Percentiles rank a stretch among this genome's conserved stretches.
Evolutionary conservation across 2,797 vertebrate genomes (phyloP).

Genomic region (Pangasius macronema): DNA sequence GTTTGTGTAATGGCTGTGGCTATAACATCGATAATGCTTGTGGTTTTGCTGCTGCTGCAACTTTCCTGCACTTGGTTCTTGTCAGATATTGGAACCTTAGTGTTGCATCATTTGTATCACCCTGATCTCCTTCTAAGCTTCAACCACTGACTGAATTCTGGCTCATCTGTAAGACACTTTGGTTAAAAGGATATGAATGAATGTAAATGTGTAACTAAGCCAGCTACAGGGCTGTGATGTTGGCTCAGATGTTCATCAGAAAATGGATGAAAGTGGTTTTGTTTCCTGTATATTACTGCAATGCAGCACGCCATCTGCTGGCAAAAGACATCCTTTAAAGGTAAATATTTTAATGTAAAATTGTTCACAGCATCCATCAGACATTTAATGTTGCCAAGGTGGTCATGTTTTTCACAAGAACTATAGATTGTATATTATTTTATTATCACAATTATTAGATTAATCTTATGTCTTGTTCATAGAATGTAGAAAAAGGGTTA

Average conservation of each 20-base stretch:
- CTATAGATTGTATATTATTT: background rate
- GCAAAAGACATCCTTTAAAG: background rate
- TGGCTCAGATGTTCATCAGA: conserved; percentile 10
- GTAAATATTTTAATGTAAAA: background rate
- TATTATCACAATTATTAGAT: background rate
- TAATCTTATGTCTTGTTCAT: background rate
- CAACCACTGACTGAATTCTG: background rate
- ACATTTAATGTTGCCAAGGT: background rate
- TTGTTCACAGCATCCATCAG: background rate
- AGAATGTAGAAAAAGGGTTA: background rate
- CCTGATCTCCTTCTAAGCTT: background rate
- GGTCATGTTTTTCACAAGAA: background rate
- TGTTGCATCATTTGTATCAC: background rate
- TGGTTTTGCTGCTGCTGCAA: background rate
- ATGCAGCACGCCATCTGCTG: conserved; percentile 17
- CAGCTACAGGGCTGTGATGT: background rate
- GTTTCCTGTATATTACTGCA: background rate
- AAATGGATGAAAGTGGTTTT: conserved; percentile 16
- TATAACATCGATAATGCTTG: background rate
- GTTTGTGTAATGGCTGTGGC: background rate
- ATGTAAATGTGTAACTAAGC: background rate
- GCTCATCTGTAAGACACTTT: background rate
- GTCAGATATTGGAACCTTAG: background rate
- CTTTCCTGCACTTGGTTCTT: background rate
- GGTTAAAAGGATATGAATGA: background rate